Percentiles rank a stretch among this genome's conserved stretches.
These are phyloP conservation scores for Columba guinea DNA, from an alignment of 2,797 vertebrate genomes.

Conservation along the genomic window DNA sequence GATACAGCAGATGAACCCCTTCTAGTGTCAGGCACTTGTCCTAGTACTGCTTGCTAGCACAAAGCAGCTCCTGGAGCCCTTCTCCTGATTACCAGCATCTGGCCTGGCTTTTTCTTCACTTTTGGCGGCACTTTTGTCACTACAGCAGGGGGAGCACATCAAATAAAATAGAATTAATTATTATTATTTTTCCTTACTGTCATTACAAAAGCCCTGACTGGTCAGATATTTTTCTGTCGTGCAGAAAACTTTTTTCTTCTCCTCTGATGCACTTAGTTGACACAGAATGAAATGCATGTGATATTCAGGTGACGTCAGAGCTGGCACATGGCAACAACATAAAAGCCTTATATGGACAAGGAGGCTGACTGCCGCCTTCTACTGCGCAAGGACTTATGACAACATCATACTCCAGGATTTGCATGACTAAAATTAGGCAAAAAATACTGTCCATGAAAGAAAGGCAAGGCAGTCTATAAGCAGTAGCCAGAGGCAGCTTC, in stretches of 20 bases:
- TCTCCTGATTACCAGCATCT: too few relatives aligned
- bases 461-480: background rate
- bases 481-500: conserved; percentile 43
- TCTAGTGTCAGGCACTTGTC: background rate
- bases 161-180: background rate
- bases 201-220: background rate
- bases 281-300: background rate
- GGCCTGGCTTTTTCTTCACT: background rate
- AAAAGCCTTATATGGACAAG: conserved; percentile 56
- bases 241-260: background rate
- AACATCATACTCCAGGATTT: conserved; percentile 1
- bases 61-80: background rate
- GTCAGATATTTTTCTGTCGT: background rate
- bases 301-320: background rate
- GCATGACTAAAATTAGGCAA: conserved; percentile 49
- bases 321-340: background rate
- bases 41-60: background rate
- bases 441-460: background rate
- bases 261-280: background rate
- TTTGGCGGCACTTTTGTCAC: background rate
- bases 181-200: background rate
- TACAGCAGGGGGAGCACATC: background rate
- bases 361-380: background rate
- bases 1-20: too few relatives aligned
- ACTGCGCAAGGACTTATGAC: background rate